Conservation (phyloP, 2,888 invertebrate genomes). For the Melieria crassipennis region DNA sequence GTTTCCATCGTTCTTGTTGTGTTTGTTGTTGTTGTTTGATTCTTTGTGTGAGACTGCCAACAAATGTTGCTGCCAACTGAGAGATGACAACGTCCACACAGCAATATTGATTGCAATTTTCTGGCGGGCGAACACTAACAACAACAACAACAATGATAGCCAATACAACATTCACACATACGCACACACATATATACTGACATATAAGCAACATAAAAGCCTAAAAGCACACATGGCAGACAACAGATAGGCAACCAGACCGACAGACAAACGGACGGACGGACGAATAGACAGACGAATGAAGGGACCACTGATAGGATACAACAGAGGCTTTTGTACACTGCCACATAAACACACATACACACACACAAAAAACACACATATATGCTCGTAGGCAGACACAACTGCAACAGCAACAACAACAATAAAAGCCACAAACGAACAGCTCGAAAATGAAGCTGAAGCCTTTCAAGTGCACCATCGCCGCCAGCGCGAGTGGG, state of each 20-base stretch:
- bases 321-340: too few species aligned
- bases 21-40: too few species aligned
- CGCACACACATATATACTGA: background rate
- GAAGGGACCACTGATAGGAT: background rate
- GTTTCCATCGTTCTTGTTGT: background rate
- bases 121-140: conserved; percentile 29
- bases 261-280: conserved; percentile 25
- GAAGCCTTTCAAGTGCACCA: too few species aligned
- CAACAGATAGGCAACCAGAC: conserved; percentile 18
- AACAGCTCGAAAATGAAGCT: conserved; percentile 14
- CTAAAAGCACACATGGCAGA: conserved; percentile 46
- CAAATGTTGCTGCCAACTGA: background rate
- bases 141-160: conserved; percentile 17
- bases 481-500: background rate
- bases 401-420: background rate
- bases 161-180: conserved; percentile 10
- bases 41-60: background rate
- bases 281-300: background rate
- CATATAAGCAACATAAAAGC: conserved; percentile 49
- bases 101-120: conserved; percentile 60
- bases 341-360: too few species aligned
- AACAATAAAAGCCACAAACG: conserved; percentile 31
- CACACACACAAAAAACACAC: conserved; percentile 26
- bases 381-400: background rate
- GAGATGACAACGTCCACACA: conserved; percentile 30